A percentile compares a stretch with the other conserved stretches of the same genome.
Conservation (phyloP, 2,797 vertebrate genomes). For the Myiotriccus ornatus region DNA sequence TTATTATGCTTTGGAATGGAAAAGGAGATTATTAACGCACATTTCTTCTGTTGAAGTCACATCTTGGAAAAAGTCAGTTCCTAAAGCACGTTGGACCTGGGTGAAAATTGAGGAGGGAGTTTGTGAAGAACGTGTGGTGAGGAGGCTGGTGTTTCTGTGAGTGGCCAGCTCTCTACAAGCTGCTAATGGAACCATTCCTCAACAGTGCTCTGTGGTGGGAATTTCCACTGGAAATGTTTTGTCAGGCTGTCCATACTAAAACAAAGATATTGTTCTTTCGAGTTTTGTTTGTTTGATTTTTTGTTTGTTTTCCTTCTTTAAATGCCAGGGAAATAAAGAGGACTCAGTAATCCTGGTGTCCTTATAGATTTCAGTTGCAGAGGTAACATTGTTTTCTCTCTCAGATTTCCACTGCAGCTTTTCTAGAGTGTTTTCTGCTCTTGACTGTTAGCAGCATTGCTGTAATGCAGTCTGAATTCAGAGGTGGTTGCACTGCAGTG, state of each 20-base stretch:
- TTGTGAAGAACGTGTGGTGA: fast-evolving
- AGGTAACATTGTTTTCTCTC: neutral
- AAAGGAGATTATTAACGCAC: neutral
- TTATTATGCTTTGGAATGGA: neutral
- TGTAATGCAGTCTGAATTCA: neutral
- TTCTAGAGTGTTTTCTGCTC: neutral
- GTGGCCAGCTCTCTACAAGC: neutral
- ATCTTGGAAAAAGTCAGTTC: neutral
- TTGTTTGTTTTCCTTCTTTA: neutral
- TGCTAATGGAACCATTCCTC: neutral
- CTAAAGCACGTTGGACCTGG: neutral
- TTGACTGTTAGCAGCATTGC: neutral
- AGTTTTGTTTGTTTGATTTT: too few species aligned
- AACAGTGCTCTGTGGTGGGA: neutral
- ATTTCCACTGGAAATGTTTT: neutral
- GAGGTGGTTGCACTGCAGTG: neutral
- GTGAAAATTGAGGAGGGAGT: neutral
- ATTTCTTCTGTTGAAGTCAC: fast-evolving
- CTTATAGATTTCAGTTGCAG: neutral
- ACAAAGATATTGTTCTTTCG: neutral
- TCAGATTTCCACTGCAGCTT: neutral
- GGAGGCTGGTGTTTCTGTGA: neutral
- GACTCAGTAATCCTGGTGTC: neutral
- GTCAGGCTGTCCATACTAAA: neutral
- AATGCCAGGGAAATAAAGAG: neutral